Evolutionary conservation across 2,888 invertebrate species (phyloP).

Genomic region (Drosophila kambysellisi): DNA sequence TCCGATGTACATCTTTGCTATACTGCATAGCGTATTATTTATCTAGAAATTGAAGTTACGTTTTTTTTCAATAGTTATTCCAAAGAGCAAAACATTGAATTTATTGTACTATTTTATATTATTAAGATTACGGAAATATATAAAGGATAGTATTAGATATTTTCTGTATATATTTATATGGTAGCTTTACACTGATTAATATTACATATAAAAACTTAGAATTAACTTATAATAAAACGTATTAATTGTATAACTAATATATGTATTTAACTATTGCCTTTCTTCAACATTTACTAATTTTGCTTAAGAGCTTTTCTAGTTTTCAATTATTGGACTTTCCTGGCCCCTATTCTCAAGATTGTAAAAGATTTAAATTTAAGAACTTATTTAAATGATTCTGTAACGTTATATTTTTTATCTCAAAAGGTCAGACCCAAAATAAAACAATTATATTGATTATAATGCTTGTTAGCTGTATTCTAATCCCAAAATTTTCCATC

Average conservation of each 20-base stretch:
- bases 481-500: neutral
- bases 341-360: neutral
- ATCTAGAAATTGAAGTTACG: neutral
- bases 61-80: neutral
- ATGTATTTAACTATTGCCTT: neutral
- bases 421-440: neutral
- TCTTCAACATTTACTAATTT: neutral
- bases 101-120: neutral
- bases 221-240: neutral
- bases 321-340: accelerated
- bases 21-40: neutral
- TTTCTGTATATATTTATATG: no score
- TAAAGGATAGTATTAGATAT: neutral
- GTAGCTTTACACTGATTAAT: neutral
- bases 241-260: neutral
- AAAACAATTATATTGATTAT: neutral
- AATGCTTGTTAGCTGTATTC: neutral
- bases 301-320: neutral
- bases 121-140: neutral
- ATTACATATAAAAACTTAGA: neutral
- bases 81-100: neutral
- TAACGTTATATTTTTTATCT: neutral
- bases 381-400: neutral
- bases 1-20: neutral
- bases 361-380: neutral